Percentiles rank a stretch among this genome's conserved stretches.
These are phyloP conservation scores for Oreohelix idahoensis DNA, from an alignment of 1,140 invertebrate genomes.

Conservation along the genomic window DNA sequence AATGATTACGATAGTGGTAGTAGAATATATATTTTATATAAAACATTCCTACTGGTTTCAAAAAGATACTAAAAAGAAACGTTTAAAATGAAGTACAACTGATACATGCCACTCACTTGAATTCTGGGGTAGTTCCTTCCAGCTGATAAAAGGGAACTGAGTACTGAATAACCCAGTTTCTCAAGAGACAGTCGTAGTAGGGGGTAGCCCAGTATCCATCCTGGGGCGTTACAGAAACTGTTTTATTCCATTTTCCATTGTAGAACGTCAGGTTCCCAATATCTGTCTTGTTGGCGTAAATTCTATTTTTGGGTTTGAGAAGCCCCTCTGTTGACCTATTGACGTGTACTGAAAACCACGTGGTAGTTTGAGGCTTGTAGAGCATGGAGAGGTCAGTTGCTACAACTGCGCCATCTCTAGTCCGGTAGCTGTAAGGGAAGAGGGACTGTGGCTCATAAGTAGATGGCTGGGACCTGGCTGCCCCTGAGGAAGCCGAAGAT, in stretches of 20 bases:
- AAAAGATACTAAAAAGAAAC: no score
- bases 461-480: neutral
- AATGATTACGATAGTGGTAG: no score
- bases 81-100: no score
- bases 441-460: slow-evolving; percentile 24
- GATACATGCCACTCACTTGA: slow-evolving; percentile 64
- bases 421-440: slow-evolving; percentile 47
- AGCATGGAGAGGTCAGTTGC: slow-evolving; percentile 44
- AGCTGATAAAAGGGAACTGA: slow-evolving; percentile 55
- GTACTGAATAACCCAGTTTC: slow-evolving; percentile 53
- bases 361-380: slow-evolving; percentile 35
- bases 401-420: slow-evolving; percentile 25
- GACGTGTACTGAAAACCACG: slow-evolving; percentile 44
- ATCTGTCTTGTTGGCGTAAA: slow-evolving; percentile 44
- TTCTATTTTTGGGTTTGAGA: slow-evolving; percentile 33
- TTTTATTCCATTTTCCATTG: slow-evolving; percentile 40
- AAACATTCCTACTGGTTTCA: no score
- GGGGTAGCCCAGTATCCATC: slow-evolving; percentile 55
- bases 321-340: slow-evolving; percentile 34
- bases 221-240: slow-evolving; percentile 37
- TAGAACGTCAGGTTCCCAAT: slow-evolving; percentile 32
- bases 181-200: slow-evolving; percentile 52
- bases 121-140: slow-evolving; percentile 42
- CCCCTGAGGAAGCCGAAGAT: neutral
- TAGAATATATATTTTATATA: no score